Evolutionary conservation across 2,113 vertebrate genomes (phyloP).

Genomic region (Platycercus adscitus): DNA sequence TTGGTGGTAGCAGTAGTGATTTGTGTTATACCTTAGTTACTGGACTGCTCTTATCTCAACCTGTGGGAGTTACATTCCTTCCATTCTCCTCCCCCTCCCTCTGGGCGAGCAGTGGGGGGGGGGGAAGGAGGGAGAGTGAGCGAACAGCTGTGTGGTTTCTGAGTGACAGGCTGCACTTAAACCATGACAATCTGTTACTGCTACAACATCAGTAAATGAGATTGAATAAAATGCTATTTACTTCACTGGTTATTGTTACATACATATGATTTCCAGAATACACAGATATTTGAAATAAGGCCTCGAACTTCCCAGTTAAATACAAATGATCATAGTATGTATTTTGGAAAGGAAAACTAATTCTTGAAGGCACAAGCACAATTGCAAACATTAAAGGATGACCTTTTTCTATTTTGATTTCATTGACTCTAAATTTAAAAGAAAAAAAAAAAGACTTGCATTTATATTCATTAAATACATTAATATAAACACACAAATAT

Average conservation of each 20-base stretch:
- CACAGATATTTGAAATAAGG: not conserved
- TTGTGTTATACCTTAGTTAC: no score
- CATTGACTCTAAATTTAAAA: not conserved
- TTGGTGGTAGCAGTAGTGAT: no score
- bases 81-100: no score
- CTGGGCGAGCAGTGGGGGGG: no score
- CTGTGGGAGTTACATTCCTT: no score
- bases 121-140: no score
- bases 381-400: not conserved
- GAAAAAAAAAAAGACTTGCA: not conserved
- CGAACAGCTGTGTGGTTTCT: no score
- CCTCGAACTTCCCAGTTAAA: not conserved
- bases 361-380: not conserved
- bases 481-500: not conserved
- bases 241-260: not conserved
- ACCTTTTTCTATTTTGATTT: not conserved
- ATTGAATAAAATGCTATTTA: not conserved
- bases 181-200: not conserved
- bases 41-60: no score
- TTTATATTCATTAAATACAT: not conserved
- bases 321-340: not conserved
- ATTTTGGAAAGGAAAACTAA: not conserved
- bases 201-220: not conserved
- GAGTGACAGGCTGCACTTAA: no score
- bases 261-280: not conserved